phyloP scores from a whole-genome alignment of 2,797 vertebrate species.

The Avahi laniger region DNA sequence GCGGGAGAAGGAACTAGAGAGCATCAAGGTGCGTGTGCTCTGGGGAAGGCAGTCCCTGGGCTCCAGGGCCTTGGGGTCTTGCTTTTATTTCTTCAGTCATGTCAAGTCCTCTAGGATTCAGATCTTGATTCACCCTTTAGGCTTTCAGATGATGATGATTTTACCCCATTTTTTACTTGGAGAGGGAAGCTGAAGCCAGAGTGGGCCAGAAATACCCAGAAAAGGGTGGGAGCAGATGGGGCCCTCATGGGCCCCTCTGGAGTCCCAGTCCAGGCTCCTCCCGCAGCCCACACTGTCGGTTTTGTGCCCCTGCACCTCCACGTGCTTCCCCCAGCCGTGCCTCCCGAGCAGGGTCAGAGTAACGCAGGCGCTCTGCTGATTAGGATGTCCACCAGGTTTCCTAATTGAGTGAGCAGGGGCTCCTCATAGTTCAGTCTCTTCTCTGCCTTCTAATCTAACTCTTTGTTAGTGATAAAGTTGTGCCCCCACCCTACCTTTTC shows the following conservation, averaged over 20 bases:
- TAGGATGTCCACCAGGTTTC: neutral
- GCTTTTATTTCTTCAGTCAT: neutral
- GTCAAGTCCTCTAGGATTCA: neutral
- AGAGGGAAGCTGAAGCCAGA: conserved; percentile 15
- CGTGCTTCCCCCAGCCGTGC: neutral
- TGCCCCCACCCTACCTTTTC: neutral
- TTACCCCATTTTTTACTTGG: neutral
- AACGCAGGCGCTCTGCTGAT: neutral
- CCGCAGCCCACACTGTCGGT: neutral
- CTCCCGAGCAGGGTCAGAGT: neutral
- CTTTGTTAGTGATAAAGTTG: neutral
- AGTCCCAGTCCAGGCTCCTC: neutral
- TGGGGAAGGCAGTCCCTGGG: neutral
- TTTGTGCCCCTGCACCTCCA: neutral
- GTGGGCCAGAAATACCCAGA: neutral
- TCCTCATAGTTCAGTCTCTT: neutral
- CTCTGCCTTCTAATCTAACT: neutral
- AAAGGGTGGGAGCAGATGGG: neutral
- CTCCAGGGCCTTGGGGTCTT: neutral
- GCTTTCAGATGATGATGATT: neutral
- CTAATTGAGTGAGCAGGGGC: neutral
- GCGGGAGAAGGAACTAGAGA: conserved; percentile 94
- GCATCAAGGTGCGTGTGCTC: conserved; percentile 88
- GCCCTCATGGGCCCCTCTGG: accelerated
- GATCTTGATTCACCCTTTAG: neutral